A percentile compares a stretch with the other conserved stretches of the same genome.
Conservation (phyloP, 2,113 vertebrate genomes). For the Murina feae region DNA sequence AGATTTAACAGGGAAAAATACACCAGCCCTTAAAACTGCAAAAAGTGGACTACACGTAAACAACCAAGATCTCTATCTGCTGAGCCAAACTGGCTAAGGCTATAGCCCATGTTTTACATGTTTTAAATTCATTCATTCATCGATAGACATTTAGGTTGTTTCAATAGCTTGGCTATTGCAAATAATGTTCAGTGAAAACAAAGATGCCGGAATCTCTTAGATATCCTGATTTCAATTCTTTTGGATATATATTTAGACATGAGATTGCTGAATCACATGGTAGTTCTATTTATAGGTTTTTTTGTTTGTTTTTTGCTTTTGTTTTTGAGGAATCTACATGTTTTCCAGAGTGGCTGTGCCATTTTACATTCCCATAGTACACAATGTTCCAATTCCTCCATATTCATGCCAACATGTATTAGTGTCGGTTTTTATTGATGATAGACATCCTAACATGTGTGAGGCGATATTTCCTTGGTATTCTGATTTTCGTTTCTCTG, state of each 20-base stretch:
- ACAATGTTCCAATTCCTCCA: neutral
- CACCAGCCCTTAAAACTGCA: neutral
- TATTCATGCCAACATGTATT: neutral
- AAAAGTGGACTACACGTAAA: neutral
- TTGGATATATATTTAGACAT: neutral
- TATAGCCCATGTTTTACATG: too few relatives aligned
- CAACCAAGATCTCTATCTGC: neutral
- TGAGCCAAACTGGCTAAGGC: too few relatives aligned
- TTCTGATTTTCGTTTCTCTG: too few relatives aligned
- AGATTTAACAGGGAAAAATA: neutral
- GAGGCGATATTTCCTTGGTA: too few relatives aligned
- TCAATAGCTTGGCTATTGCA: neutral
- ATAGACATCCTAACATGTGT: too few relatives aligned
- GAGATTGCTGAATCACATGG: neutral
- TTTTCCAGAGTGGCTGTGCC: neutral
- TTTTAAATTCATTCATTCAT: neutral
- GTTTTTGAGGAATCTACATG: neutral
- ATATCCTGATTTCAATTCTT: neutral
- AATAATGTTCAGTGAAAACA: too few relatives aligned
- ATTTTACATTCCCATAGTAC: neutral
- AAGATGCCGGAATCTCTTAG: neutral
- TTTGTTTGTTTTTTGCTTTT: too few relatives aligned
- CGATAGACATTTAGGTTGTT: neutral
- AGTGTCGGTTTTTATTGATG: neutral
- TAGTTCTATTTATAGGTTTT: neutral